Evolutionary conservation across 1,140 invertebrate species (phyloP).

Genomic region (Drosophila repletoides): DNA sequence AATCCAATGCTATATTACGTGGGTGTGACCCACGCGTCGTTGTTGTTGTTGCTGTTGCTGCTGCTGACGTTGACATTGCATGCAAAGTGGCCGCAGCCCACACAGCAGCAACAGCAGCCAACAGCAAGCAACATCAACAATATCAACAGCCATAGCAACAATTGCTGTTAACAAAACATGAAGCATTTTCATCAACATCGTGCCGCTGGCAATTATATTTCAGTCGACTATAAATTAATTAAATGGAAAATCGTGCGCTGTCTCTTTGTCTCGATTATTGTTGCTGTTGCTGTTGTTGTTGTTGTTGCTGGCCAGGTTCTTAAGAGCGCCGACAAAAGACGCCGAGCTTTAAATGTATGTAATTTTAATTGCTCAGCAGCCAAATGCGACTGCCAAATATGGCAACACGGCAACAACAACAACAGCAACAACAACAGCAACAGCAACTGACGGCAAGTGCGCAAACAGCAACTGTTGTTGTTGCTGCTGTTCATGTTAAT

Average conservation of each 20-base stretch:
- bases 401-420: constrained; percentile 34
- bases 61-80: constrained; percentile 46
- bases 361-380: constrained; percentile 73
- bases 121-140: constrained; percentile 1
- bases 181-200: constrained; percentile 57
- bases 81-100: constrained; percentile 34
- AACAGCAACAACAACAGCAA: not conserved
- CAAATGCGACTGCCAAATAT: constrained; percentile 68
- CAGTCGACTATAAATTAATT: constrained; percentile 71
- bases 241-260: constrained; percentile 74
- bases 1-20: constrained; percentile 25
- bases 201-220: constrained; percentile 69
- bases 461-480: constrained; percentile 33
- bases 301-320: constrained; percentile 29
- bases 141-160: constrained; percentile 12
- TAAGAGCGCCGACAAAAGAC: constrained; percentile 70
- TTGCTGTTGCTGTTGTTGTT: not conserved
- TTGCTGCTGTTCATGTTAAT: constrained; percentile 26
- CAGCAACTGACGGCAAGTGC: constrained; percentile 38
- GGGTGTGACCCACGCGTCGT: constrained; percentile 62
- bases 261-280: constrained; percentile 24
- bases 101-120: constrained; percentile 10
- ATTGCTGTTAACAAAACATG: constrained; percentile 48
- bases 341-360: constrained; percentile 71
- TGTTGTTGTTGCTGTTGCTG: constrained; percentile 3